Percentiles rank a stretch among this genome's conserved stretches.
These are phyloP conservation scores for Horisme vitalbata DNA, from an alignment of 2,888 invertebrate genomes.

Conservation along the genomic window DNA sequence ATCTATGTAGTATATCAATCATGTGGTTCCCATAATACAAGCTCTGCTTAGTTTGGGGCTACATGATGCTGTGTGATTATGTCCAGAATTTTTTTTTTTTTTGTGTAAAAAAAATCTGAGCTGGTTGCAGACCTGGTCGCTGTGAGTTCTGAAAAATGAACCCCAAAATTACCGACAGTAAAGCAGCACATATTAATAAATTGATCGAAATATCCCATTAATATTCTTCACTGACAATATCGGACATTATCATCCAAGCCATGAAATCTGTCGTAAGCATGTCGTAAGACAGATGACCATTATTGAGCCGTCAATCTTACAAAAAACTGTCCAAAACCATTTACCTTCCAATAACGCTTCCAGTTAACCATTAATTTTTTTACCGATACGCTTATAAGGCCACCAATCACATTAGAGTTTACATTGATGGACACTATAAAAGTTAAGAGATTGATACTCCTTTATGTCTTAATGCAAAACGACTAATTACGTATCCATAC, in stretches of 20 bases:
- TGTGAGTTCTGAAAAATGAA: background rate
- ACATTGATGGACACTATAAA: slow-evolving; percentile 50
- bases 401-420: slow-evolving; percentile 60
- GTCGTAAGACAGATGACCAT: slow-evolving; percentile 20
- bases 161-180: background rate
- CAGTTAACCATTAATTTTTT: slow-evolving; percentile 31
- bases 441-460: slow-evolving; percentile 46
- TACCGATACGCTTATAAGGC: slow-evolving; percentile 24
- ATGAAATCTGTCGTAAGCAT: slow-evolving; percentile 28
- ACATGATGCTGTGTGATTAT: too few relatives aligned
- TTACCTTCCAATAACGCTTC: slow-evolving; percentile 22
- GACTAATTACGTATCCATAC: slow-evolving; percentile 44
- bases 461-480: slow-evolving; percentile 65
- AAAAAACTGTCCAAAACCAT: slow-evolving; percentile 25
- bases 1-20: too few relatives aligned
- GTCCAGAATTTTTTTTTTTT: too few relatives aligned
- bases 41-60: too few relatives aligned
- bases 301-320: slow-evolving; percentile 33
- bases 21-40: too few relatives aligned
- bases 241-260: slow-evolving; percentile 13
- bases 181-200: slow-evolving; percentile 10
- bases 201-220: slow-evolving; percentile 14
- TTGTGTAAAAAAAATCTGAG: too few relatives aligned
- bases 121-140: too few relatives aligned
- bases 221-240: slow-evolving; percentile 13